phyloP scores from a whole-genome alignment of 2,888 invertebrate species.

The Liposcelis brunnea region DNA sequence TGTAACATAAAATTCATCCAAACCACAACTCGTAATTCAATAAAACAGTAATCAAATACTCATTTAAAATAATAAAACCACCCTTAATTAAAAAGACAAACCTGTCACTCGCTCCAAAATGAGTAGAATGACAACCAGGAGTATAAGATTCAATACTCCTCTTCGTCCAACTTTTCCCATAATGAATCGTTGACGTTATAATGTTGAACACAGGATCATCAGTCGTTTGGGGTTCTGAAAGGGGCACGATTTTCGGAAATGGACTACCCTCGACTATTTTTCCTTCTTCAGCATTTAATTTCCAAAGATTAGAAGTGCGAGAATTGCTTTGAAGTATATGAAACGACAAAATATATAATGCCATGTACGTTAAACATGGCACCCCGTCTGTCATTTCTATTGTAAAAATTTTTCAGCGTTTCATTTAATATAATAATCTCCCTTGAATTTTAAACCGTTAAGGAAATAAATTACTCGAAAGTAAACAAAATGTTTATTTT shows the following conservation, averaged over 20 bases:
- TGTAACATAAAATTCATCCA: too few species aligned
- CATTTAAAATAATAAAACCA: too few species aligned
- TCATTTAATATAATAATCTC: too few species aligned
- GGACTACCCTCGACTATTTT: conserved; percentile 50
- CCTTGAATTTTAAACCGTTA: too few species aligned
- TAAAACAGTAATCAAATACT: neutral
- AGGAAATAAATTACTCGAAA: too few species aligned
- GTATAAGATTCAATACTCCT: conserved; percentile 46
- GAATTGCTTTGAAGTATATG: conserved; percentile 61
- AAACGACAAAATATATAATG: conserved; percentile 51
- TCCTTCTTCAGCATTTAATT: conserved; percentile 56
- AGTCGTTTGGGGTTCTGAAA: conserved; percentile 26
- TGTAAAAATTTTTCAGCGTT: conserved; percentile 7
- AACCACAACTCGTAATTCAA: neutral
- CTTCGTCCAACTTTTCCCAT: conserved; percentile 48
- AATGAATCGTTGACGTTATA: conserved; percentile 51
- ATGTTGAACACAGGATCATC: conserved; percentile 60
- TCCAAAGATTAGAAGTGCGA: conserved; percentile 68
- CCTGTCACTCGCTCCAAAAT: too few species aligned
- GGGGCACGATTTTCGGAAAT: conserved; percentile 33
- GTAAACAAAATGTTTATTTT: conserved; percentile 8
- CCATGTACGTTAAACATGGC: conserved; percentile 41
- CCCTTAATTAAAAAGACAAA: too few species aligned
- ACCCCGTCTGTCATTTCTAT: conserved; percentile 34
- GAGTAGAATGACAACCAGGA: conserved; percentile 30